Conservation (phyloP, 2,888 invertebrate species). For the Cephus sareptanus region DNA sequence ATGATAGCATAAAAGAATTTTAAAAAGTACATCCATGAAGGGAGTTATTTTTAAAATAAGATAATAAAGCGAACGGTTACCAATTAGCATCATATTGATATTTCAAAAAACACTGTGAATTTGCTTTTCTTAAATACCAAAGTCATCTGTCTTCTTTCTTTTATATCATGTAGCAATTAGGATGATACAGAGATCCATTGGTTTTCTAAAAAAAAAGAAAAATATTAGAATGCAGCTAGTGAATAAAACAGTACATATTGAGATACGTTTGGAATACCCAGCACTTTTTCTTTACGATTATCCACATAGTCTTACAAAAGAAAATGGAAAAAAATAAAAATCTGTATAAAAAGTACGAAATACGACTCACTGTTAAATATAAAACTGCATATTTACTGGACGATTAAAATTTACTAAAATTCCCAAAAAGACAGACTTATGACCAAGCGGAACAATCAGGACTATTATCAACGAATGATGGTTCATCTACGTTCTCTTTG, state of each 20-base stretch:
- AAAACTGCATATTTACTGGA: background rate
- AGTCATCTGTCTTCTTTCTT: background rate
- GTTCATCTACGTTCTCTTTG: background rate
- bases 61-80: background rate
- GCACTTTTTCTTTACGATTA: background rate
- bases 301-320: constrained; percentile 34
- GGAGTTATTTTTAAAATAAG: background rate
- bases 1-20: background rate
- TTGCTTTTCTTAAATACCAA: background rate
- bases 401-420: background rate
- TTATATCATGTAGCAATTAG: no score
- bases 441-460: background rate
- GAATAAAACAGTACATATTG: background rate
- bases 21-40: background rate
- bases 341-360: constrained; percentile 10
- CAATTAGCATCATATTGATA: background rate
- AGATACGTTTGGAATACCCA: background rate
- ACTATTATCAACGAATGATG: background rate
- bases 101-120: background rate
- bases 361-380: constrained; percentile 11
- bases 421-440: background rate
- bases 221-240: no score
- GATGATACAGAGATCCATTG: no score
- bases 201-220: no score
- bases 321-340: constrained; percentile 24